Percentiles rank a stretch among this genome's conserved stretches.
Evolutionary conservation across 2,797 vertebrate genomes (phyloP).

Genomic region (Channa striata): DNA sequence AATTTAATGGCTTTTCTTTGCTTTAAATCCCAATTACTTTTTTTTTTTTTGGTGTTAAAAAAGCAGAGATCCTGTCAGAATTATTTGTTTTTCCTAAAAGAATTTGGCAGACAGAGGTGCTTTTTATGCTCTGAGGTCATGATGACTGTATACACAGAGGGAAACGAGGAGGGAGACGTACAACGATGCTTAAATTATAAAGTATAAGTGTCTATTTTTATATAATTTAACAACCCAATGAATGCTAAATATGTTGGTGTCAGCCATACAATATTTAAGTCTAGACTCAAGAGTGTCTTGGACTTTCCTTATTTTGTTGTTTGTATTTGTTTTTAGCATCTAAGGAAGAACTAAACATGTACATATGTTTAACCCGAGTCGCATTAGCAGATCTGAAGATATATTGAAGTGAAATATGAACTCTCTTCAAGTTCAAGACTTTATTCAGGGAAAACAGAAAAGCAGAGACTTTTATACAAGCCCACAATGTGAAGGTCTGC

Average conservation of each 20-base stretch:
- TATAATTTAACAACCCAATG: neutral
- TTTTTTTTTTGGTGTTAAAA: neutral
- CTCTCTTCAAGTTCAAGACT: neutral
- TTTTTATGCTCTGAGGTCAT: neutral
- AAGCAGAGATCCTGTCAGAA: neutral
- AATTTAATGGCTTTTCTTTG: neutral
- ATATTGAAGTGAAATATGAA: conserved; percentile 9
- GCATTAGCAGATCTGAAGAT: neutral
- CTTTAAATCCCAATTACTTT: neutral
- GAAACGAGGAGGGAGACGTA: neutral
- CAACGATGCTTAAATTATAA: neutral
- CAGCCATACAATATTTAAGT: neutral
- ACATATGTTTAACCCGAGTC: neutral
- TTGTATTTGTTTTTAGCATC: no score
- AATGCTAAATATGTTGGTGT: neutral
- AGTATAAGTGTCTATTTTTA: neutral
- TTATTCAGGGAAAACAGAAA: neutral
- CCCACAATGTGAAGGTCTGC: neutral
- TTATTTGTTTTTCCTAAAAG: no score
- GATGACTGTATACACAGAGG: neutral
- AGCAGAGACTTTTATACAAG: conserved; percentile 2
- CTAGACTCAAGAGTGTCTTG: neutral
- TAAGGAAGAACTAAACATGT: no score
- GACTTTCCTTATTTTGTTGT: no score
- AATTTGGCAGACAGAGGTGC: no score